phyloP scores from a whole-genome alignment of 2,797 vertebrate genomes.

The Enteromius unitaeniatus region DNA sequence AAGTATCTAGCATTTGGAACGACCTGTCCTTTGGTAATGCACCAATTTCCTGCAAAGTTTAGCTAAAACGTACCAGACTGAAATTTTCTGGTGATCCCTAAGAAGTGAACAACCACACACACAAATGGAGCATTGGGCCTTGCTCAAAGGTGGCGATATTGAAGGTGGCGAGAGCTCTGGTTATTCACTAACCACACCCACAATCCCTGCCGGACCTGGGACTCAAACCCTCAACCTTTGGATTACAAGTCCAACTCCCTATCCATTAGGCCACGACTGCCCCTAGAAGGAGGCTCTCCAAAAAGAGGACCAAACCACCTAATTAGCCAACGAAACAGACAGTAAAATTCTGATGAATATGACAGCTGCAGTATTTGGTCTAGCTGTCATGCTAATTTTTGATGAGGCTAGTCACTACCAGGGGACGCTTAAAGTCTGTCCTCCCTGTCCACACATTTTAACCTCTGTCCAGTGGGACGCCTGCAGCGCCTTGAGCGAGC shows the following conservation, averaged over 20 bases:
- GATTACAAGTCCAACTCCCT: no score
- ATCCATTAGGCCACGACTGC: no score
- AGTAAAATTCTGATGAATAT: not conserved
- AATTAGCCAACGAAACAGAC: not conserved
- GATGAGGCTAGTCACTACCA: slow-evolving; percentile 8
- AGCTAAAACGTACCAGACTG: not conserved
- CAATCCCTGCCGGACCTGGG: no score
- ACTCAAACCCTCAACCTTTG: no score
- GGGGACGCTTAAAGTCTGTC: slow-evolving; percentile 19
- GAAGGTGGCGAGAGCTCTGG: no score
- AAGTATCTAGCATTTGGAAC: not conserved
- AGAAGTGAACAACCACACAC: no score
- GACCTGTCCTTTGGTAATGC: not conserved
- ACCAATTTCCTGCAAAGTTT: not conserved
- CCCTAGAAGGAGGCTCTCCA: not conserved
- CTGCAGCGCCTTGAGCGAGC: not conserved
- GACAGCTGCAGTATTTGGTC: not conserved
- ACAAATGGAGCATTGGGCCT: no score
- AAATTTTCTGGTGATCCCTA: not conserved
- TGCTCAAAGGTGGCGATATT: no score
- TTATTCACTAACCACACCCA: no score
- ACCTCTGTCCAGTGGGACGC: slow-evolving; percentile 15
- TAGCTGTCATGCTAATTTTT: not conserved
- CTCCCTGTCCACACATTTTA: slow-evolving; percentile 44
- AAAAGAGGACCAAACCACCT: not conserved